These are phyloP conservation scores for Phasianus colchicus DNA, from an alignment of 2,113 vertebrate species.

Conservation along the genomic window DNA sequence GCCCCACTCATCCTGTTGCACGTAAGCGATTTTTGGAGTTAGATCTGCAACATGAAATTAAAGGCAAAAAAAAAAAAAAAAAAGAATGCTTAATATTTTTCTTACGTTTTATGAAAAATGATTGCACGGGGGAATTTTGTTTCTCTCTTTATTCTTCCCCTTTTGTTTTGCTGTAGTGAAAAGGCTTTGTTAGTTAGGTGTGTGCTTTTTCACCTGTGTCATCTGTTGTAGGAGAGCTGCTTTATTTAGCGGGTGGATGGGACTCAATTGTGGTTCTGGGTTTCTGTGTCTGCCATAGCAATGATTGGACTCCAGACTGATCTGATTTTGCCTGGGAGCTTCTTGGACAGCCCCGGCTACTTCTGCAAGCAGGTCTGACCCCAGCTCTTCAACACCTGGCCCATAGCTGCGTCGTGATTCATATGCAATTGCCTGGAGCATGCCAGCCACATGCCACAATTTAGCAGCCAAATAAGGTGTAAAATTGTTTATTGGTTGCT, in stretches of 20 bases:
- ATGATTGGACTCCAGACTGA: not conserved
- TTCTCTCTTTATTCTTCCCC: not conserved
- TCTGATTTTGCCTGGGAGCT: not conserved
- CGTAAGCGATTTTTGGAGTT: not conserved
- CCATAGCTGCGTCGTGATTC: not conserved
- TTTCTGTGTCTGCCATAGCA: not conserved
- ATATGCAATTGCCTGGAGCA: not conserved
- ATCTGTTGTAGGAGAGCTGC: too few relatives aligned
- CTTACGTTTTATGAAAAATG: not conserved
- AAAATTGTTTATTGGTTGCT: not conserved
- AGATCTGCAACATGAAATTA: not conserved
- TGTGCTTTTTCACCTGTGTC: not conserved
- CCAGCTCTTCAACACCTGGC: not conserved
- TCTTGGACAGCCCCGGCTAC: not conserved
- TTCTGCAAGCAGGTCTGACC: accelerated
- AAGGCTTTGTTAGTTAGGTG: not conserved
- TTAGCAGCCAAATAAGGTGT: not conserved
- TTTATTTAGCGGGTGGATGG: too few relatives aligned
- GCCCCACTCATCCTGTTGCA: not conserved
- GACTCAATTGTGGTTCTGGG: too few relatives aligned
- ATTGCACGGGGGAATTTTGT: not conserved
- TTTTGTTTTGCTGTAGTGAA: not conserved
- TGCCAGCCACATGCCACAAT: not conserved
- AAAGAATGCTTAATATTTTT: not conserved
- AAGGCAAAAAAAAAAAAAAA: not conserved